A percentile compares a stretch with the other conserved stretches of the same genome.
These are phyloP conservation scores for Agelastica alni DNA, from an alignment of 2,888 invertebrate genomes.

Conservation along the genomic window DNA sequence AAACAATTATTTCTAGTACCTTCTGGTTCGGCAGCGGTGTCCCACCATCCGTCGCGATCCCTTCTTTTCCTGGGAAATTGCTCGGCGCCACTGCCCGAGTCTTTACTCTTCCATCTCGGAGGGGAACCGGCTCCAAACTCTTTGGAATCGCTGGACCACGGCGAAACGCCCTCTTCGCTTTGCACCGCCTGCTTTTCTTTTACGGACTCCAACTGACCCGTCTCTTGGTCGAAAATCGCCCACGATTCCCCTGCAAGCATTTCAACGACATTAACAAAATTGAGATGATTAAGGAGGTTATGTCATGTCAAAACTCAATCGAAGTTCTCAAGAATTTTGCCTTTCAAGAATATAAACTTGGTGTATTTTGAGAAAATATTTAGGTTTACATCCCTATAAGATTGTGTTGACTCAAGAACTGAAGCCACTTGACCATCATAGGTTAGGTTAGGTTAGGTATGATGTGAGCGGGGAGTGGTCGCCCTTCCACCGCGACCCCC, in stretches of 20 bases:
- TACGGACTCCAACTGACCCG: slow-evolving; percentile 38
- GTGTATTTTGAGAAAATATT: no score
- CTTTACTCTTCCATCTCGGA: slow-evolving; percentile 58
- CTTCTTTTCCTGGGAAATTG: slow-evolving; percentile 51
- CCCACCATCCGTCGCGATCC: slow-evolving; percentile 58
- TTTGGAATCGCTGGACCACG: slow-evolving; percentile 79
- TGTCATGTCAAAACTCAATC: no score
- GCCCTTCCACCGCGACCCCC: no score
- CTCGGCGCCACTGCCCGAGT: slow-evolving; percentile 58
- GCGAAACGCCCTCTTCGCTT: slow-evolving; percentile 65
- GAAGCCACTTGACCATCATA: no score
- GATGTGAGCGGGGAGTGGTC: no score
- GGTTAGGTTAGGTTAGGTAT: no score
- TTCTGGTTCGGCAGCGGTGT: slow-evolving; percentile 55
- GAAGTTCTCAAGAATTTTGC: no score
- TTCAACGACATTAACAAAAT: no score
- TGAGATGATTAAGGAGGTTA: no score
- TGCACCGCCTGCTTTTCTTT: slow-evolving; percentile 51
- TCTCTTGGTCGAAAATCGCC: slow-evolving; percentile 64
- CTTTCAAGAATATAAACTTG: no score
- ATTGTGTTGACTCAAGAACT: no score
- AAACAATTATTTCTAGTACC: slow-evolving; percentile 34
- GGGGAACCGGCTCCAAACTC: slow-evolving; percentile 60
- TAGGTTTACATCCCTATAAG: no score
- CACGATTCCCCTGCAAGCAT: slow-evolving; percentile 58